Base-by-base conservation (phyloP, 2,888 invertebrate species). In the Lasioglossum oenotherae region DNA sequence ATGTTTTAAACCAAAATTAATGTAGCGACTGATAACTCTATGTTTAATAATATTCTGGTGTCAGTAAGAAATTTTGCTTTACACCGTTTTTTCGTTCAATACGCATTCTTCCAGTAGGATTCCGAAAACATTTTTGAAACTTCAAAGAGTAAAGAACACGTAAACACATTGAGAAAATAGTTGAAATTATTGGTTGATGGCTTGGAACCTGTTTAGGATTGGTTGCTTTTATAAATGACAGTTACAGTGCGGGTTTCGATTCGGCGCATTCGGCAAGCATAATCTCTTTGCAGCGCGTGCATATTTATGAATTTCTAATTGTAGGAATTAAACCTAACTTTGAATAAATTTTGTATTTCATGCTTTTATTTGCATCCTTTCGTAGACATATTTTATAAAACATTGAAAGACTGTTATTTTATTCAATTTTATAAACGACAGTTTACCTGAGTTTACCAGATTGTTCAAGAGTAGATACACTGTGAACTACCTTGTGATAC, bases 161-260 rank as follows among this genome's bases (percentile, higher is more conserved):
- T 73, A 31, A 38, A 38, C n/a, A 41, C n/a, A n/a, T 71, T 41
- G 71, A 49, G 19, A 12, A 73, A 44, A 16, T 53, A 16, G 78
- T 84, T 78, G 16, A 85, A n/a, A 38, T 67, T 46, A 84, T 85
- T 85, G 85, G 85, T 85, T 4, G 38, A 73, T 41, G 5, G 31
- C 41, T 12, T 64, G 14, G 19, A 67, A 46, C 60, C 46, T 46
- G 27, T 38, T 23, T 79, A 60, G 75, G 85, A 85, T 85, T 85
- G 84, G 84, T 74, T 69, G n/a, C 10, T 84, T 85, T 85, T 38
- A 27, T 84, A 79, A 79, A 79, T 79, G 84, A 69, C 79, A 38
- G 44, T 73, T 76, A 79, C 46, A 67, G 72, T 57, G 82, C 35
- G 49, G 38, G 46, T 74, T 74, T 73, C 49, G 38, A 74, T 74